Conservation (phyloP, 2,797 vertebrate species). For the Sebastes ruberrimus region DNA sequence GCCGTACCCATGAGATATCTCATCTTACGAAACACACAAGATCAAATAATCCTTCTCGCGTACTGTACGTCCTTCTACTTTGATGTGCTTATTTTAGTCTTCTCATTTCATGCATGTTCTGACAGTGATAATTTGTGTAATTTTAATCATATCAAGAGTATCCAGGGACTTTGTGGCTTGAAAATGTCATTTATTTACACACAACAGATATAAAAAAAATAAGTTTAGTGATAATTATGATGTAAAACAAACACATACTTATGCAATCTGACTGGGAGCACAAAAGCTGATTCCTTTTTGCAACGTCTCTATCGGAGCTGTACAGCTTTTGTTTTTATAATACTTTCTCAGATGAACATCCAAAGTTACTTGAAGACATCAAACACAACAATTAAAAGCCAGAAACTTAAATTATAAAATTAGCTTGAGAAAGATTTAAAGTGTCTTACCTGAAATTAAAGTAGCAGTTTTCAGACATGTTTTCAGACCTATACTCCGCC, state of each 20-base stretch:
- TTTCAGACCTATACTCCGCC: slow-evolving; percentile 34
- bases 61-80: not conserved
- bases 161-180: not conserved
- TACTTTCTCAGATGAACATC: not conserved
- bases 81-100: not conserved
- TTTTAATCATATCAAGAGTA: not conserved
- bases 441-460: slow-evolving; percentile 66
- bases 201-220: not conserved
- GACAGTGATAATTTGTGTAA: not conserved
- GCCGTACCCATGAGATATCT: slow-evolving; percentile 8
- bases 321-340: not conserved
- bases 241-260: not conserved
- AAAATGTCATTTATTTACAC: not conserved
- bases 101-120: not conserved
- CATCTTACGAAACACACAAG: slow-evolving; percentile 26
- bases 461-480: slow-evolving; percentile 55
- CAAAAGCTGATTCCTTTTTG: not conserved
- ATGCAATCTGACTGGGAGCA: not conserved
- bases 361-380: not conserved
- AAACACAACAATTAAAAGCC: not conserved
- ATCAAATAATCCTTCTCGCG: slow-evolving; percentile 41
- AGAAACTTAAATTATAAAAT: not conserved
- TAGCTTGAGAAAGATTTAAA: not conserved
- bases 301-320: not conserved
- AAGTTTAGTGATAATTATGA: not conserved